Percentiles rank a stretch among this genome's conserved stretches.
Conservation (phyloP, 1,140 invertebrate genomes). For the Aphelenchoides fujianensis region DNA sequence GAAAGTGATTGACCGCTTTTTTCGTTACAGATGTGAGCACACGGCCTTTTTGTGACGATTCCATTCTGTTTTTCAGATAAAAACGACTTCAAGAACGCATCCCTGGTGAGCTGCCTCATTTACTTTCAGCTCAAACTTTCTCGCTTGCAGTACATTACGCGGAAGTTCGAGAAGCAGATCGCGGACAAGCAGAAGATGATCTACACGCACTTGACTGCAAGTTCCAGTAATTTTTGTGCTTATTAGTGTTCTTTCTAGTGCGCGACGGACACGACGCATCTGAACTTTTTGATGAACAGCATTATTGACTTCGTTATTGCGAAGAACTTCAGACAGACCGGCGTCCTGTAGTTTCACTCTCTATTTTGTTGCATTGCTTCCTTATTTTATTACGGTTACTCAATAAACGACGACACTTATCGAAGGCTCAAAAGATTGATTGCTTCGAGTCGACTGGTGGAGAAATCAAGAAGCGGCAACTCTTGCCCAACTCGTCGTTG, state of each 20-base stretch:
- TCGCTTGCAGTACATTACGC: slow-evolving; percentile 40
- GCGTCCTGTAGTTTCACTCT: slow-evolving; percentile 24
- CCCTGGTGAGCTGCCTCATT: no score
- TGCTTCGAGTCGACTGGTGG: no score
- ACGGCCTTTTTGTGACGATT: neutral
- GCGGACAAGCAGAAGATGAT: slow-evolving; percentile 29
- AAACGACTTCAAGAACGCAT: slow-evolving; percentile 40
- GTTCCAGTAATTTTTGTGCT: neutral
- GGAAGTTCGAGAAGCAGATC: slow-evolving; percentile 37
- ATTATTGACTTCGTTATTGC: slow-evolving; percentile 37
- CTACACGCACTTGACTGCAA: slow-evolving; percentile 22
- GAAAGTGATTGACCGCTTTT: slow-evolving; percentile 98
- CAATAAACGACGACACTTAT: no score
- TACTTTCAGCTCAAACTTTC: no score
- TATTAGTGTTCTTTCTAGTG: slow-evolving; percentile 19
- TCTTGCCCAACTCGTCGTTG: no score
- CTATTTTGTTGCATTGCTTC: no score
- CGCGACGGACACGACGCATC: slow-evolving; percentile 34
- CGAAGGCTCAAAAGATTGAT: no score
- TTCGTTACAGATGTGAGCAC: slow-evolving; percentile 70
- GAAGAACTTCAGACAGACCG: slow-evolving; percentile 40
- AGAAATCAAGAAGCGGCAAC: no score
- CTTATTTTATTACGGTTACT: no score
- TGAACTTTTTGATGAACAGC: slow-evolving; percentile 26
- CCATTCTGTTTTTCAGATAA: slow-evolving; percentile 32